Percentiles rank a stretch among this genome's conserved stretches.
phyloP scores from a whole-genome alignment of 2,888 invertebrate genomes.

The Harpalus rufipes region DNA sequence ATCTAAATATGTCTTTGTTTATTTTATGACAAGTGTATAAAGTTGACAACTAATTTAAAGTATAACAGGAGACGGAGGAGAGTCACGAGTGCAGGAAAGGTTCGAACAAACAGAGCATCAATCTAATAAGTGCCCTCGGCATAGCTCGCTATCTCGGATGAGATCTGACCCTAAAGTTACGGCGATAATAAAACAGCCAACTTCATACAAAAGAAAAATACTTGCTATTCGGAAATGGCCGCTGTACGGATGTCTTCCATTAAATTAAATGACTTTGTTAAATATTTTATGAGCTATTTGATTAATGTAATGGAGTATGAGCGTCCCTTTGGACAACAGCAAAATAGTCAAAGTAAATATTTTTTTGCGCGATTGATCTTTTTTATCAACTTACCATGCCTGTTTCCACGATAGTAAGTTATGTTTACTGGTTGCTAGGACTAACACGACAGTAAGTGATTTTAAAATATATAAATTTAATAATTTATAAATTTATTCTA shows the following conservation, averaged over 20 bases:
- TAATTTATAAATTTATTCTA: too few relatives aligned
- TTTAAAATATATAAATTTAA: too few relatives aligned
- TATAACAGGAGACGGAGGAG: neutral
- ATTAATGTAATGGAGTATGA: slow-evolving; percentile 15
- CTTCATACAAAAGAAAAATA: slow-evolving; percentile 64
- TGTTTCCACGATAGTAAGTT: too few relatives aligned
- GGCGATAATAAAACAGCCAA: slow-evolving; percentile 61
- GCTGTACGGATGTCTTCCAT: slow-evolving; percentile 43
- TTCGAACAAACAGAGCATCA: slow-evolving; percentile 53
- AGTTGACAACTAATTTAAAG: slow-evolving; percentile 45
- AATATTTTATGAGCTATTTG: slow-evolving; percentile 35
- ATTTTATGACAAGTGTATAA: slow-evolving; percentile 37
- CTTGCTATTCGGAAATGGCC: slow-evolving; percentile 28
- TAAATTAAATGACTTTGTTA: slow-evolving; percentile 40
- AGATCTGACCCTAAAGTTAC: slow-evolving; percentile 66
- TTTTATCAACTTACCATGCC: too few relatives aligned
- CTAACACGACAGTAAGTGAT: too few relatives aligned
- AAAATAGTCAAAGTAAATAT: neutral
- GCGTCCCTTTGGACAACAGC: neutral
- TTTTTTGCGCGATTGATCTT: too few relatives aligned
- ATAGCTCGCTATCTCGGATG: slow-evolving; percentile 25
- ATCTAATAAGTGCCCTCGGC: slow-evolving; percentile 59
- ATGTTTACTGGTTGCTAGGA: too few relatives aligned
- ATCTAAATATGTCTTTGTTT: slow-evolving; percentile 48
- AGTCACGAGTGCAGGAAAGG: neutral